These are phyloP conservation scores for Mastomys natalensis DNA, from an alignment of 2,113 vertebrate genomes.

Conservation along the genomic window DNA sequence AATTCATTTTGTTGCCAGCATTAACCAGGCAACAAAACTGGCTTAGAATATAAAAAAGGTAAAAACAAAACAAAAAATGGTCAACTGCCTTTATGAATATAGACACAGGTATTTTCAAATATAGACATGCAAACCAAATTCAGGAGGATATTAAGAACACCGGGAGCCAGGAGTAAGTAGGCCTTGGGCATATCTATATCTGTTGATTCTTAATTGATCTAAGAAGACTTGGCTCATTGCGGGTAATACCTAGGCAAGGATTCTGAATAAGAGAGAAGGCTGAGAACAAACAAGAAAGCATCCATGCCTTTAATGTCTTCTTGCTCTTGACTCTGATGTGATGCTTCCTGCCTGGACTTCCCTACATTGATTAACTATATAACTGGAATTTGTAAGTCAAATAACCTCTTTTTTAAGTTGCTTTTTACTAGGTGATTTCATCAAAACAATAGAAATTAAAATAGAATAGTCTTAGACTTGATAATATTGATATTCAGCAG, in stretches of 20 bases:
- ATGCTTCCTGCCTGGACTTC: not conserved
- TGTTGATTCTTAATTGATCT: not conserved
- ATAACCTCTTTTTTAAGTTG: not conserved
- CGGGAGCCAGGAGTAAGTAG: not conserved
- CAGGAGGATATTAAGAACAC: not conserved
- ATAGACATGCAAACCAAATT: not conserved
- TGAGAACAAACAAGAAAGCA: not conserved
- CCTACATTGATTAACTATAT: not conserved
- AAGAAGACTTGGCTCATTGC: not conserved
- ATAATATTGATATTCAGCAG: not conserved
- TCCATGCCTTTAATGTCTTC: not conserved
- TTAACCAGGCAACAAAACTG: not conserved
- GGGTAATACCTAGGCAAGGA: not conserved
- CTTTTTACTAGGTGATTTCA: not conserved
- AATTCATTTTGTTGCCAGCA: not conserved
- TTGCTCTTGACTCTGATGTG: not conserved
- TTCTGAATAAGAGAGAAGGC: not conserved
- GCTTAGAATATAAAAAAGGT: not conserved
- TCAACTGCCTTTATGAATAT: not conserved
- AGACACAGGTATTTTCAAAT: not conserved
- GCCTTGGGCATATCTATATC: not conserved
- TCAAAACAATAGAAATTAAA: not conserved
- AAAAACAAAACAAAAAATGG: not conserved
- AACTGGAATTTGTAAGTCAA: not conserved
- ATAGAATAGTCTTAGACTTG: not conserved